phyloP scores from a whole-genome alignment of 2,797 vertebrate species.

The Benthosema pterotum region DNA sequence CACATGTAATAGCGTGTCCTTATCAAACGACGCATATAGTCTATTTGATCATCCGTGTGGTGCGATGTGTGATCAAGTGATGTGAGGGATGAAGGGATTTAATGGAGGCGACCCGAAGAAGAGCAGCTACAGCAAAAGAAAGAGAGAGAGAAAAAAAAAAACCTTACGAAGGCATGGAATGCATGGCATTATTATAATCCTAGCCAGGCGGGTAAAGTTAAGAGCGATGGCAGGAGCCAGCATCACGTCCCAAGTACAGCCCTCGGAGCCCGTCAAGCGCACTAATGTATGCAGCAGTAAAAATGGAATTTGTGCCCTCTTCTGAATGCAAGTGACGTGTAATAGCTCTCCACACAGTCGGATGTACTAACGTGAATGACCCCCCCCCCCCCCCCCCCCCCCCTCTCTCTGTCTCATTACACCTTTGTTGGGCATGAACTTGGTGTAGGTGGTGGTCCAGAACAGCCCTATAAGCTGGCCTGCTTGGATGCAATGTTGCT shows the following conservation, averaged over 20 bases:
- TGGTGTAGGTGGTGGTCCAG: slow-evolving; percentile 55
- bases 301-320: slow-evolving; percentile 15
- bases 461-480: too few relatives aligned
- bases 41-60: not conserved
- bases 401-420: slow-evolving; percentile 66
- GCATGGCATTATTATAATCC: too few relatives aligned
- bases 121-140: not conserved
- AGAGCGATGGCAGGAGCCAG: too few relatives aligned
- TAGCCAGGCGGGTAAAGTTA: too few relatives aligned
- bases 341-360: slow-evolving; percentile 54
- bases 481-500: too few relatives aligned
- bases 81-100: not conserved
- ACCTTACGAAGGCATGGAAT: too few relatives aligned
- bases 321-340: slow-evolving; percentile 65
- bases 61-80: not conserved
- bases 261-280: slow-evolving; percentile 5
- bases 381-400: slow-evolving; percentile 23
- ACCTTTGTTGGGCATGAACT: slow-evolving; percentile 50
- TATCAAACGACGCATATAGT: not conserved
- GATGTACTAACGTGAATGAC: too few relatives aligned
- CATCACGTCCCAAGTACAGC: too few relatives aligned
- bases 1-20: too few relatives aligned
- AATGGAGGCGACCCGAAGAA: slow-evolving; percentile 23
- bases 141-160: not conserved
- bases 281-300: slow-evolving; percentile 32